phyloP scores from a whole-genome alignment of 2,113 vertebrate genomes.

The Phylloscopus trochilus region DNA sequence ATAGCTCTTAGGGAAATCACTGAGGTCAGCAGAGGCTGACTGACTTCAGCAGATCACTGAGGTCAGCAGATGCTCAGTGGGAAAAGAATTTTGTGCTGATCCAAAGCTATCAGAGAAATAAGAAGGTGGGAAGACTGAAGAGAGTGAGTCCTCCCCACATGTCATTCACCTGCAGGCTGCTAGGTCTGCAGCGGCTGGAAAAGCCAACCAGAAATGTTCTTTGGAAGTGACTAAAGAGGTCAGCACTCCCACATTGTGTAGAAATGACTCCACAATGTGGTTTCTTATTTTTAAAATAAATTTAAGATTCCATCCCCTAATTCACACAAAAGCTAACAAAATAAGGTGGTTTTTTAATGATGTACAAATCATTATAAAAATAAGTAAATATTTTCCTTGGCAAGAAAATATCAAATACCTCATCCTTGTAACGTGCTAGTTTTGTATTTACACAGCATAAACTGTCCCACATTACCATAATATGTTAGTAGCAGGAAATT shows the following conservation, averaged over 20 bases:
- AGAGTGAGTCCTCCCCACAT: neutral
- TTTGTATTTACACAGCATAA: neutral
- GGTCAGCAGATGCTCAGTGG: conserved; percentile 52
- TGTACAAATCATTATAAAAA: neutral
- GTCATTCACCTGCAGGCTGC: neutral
- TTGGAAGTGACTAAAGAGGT: neutral
- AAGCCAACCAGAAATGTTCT: neutral
- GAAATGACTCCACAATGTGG: neutral
- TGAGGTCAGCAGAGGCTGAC: conserved; percentile 32
- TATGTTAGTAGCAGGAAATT: conserved; percentile 9
- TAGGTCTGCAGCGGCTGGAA: neutral
- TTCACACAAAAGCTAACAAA: conserved; percentile 32
- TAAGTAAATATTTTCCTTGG: conserved; percentile 32
- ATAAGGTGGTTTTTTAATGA: neutral
- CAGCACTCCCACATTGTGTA: neutral
- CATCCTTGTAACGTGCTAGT: neutral
- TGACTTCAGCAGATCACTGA: conserved; percentile 47
- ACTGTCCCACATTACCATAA: conserved; percentile 8
- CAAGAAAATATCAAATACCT: conserved; percentile 10
- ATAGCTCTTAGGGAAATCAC: conserved; percentile 38
- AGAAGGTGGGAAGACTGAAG: neutral
- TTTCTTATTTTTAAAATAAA: neutral
- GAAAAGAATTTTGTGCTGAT: conserved; percentile 39
- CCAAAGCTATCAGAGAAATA: conserved; percentile 33
- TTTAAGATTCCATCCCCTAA: neutral